Evolutionary conservation across 2,797 vertebrate species (phyloP), one percentile per base, ranked within the genome.

Genomic region (Margarornis squamiger): DNA sequence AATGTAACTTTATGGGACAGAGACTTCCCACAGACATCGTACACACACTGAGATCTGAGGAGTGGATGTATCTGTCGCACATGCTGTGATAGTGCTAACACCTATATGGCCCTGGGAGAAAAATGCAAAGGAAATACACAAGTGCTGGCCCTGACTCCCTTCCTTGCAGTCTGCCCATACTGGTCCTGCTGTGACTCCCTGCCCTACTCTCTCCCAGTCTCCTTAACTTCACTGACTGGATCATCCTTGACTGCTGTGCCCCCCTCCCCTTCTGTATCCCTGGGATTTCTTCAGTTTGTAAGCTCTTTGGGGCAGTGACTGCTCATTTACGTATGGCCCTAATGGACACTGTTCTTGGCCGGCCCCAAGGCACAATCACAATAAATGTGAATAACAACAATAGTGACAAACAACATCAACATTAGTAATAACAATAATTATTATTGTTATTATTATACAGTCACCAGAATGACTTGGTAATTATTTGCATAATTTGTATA

Each of bases 401-500:
- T 32, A 63, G 61, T 65, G 71, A 85, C 72, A 94, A 85, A 74
- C 65, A 95, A 80, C 75, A 88, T 86, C 90, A 94, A 96, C 84
- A 92, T 86, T 68, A 86, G 73, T 92, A 97, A 97, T 94, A 88
- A 95, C 80, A 92, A 90, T 95, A 92, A 96, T 96, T 87, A 95
- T 96, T 96, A 95, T 59, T 95, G 92, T 88, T 96, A 94, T 94
- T 95, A 96, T 96, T 95, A 93, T 86, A 94, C 91, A 94, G 86
- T 95, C 83, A 93, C 55, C 74, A 88, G 88, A 97, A 94, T 75
- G 80, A 95, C 82, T 95, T 71, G 65, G 83, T 95, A 95, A 96
- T 96, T 95, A 95, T 96, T 96, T 95, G 93, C 93, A 94, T 96
- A 95, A 95, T 96, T 95, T 96, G 93, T 92, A 90, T 96, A 89